Conservation (phyloP, 2,888 invertebrate genomes). For the Erannis defoliaria region DNA sequence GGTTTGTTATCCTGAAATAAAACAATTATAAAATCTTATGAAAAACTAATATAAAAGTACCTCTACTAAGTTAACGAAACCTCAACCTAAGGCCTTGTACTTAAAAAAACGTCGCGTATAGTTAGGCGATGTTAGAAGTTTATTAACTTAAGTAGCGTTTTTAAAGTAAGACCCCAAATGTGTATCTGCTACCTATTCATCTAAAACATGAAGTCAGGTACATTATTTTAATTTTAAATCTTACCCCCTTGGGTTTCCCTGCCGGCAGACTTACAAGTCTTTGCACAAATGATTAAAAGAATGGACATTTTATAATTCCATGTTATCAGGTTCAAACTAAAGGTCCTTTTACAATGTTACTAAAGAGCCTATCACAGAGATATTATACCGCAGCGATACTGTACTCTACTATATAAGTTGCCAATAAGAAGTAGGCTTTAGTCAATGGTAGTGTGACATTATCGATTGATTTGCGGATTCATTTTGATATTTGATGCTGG, state of each 20-base stretch:
- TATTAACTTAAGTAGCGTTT: no score
- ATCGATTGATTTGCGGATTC: conserved; percentile 1
- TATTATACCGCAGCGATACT: not conserved
- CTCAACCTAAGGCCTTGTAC: no score
- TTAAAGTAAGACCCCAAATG: not conserved
- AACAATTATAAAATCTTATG: not conserved
- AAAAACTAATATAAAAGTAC: no score
- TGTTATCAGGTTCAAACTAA: conserved; percentile 3
- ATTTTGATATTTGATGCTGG: not conserved
- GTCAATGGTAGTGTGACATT: not conserved
- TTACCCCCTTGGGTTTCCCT: not conserved
- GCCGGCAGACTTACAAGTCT: not conserved
- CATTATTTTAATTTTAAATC: not conserved
- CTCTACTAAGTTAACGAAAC: no score
- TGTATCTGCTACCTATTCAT: not conserved
- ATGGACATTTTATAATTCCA: not conserved
- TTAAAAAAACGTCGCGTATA: no score
- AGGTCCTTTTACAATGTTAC: not conserved
- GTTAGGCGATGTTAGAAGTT: no score
- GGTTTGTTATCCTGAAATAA: conserved; percentile 10
- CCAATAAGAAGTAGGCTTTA: conserved; percentile 1
- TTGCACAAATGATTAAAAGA: not conserved
- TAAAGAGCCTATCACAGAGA: not conserved
- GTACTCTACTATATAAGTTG: not conserved
- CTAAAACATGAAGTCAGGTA: not conserved